Evolutionary conservation across 1,140 invertebrate species (phyloP).

Genomic region (Zaprionus ghesquierei): DNA sequence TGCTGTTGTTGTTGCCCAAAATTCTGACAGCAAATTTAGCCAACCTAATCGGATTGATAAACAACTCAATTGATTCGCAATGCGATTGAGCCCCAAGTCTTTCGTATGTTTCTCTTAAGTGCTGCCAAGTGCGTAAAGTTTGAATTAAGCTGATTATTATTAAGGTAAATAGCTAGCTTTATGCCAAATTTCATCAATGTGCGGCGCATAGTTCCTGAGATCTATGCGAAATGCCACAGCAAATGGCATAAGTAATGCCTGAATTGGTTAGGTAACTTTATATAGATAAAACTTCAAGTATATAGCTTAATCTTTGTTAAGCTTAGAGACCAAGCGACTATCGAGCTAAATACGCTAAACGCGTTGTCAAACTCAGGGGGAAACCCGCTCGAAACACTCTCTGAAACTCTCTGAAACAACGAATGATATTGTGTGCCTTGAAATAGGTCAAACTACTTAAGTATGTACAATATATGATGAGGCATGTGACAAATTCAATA

Average conservation of each 20-base stretch:
- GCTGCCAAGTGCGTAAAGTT: background rate
- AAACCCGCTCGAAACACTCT: too few species aligned
- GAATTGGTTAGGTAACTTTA: too few species aligned
- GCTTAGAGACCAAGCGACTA: too few species aligned
- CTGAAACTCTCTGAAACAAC: background rate
- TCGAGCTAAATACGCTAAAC: too few species aligned
- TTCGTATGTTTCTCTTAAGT: too few species aligned
- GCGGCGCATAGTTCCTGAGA: background rate
- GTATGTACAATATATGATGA: too few species aligned
- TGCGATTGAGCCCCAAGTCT: too few species aligned
- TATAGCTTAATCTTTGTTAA: too few species aligned
- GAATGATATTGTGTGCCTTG: background rate
- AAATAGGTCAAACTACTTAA: constrained; percentile 7
- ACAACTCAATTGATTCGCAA: background rate
- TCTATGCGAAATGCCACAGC: background rate
- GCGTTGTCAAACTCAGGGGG: too few species aligned
- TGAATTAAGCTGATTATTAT: background rate
- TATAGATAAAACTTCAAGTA: too few species aligned
- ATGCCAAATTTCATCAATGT: background rate
- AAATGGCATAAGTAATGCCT: background rate
- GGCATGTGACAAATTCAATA: constrained; percentile 25
- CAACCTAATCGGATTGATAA: background rate
- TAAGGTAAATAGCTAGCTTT: background rate
- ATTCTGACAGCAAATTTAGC: background rate
- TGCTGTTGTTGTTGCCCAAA: too few species aligned